Evolutionary conservation across 1,140 invertebrate genomes (phyloP).

Genomic region (Megalonaias nervosa): DNA sequence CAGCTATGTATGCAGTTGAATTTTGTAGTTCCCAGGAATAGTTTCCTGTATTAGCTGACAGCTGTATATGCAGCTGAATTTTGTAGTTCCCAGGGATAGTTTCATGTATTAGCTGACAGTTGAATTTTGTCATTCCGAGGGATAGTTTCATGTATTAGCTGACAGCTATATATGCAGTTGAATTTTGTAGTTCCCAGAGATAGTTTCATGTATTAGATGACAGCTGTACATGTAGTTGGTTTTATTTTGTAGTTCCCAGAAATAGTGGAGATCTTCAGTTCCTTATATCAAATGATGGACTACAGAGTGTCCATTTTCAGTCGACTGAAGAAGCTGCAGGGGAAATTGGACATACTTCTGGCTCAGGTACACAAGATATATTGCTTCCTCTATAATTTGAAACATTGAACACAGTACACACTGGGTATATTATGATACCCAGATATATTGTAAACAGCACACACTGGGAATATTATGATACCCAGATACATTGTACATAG

Average conservation of each 20-base stretch:
- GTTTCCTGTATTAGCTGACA: too few species aligned
- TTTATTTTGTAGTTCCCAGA: conserved; percentile 60
- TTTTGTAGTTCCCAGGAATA: too few species aligned
- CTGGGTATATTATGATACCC: background rate
- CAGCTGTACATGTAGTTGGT: background rate
- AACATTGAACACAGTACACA: background rate
- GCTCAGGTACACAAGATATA: conserved; percentile 56
- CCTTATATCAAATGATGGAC: conserved; percentile 67
- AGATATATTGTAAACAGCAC: background rate
- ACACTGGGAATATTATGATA: background rate
- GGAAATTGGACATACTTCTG: conserved; percentile 65
- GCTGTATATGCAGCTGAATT: background rate
- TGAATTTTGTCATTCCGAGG: conserved; percentile 58
- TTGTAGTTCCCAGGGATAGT: conserved; percentile 65
- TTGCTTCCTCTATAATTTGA: background rate
- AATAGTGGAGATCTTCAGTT: conserved; percentile 60
- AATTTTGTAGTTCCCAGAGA: too few species aligned
- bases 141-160: conserved; percentile 37
- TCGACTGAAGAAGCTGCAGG: conserved; percentile 59
- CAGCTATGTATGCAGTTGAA: too few species aligned
- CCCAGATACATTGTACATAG: background rate
- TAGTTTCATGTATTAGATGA: too few species aligned
- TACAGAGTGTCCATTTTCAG: conserved; percentile 53
- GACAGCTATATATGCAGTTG: too few species aligned
- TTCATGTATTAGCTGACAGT: too few species aligned